Percentiles rank a stretch among this genome's conserved stretches.
These are phyloP conservation scores for Octopus sinensis DNA, from an alignment of 1,140 invertebrate species.

Conservation along the genomic window DNA sequence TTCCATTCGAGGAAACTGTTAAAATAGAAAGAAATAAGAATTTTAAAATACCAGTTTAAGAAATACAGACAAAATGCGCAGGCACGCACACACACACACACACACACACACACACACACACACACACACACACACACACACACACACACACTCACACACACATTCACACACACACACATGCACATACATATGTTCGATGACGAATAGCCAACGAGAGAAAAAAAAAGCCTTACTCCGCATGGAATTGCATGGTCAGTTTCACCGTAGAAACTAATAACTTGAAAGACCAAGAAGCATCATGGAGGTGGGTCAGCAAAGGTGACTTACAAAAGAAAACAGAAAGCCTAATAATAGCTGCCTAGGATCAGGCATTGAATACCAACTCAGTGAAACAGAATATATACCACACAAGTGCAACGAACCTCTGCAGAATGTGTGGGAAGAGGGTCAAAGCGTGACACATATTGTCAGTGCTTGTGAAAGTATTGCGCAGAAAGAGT, in stretches of 20 bases:
- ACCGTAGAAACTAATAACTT: not conserved
- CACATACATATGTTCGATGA: not conserved
- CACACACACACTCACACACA: not conserved
- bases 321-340: not conserved
- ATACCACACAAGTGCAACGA: too few relatives aligned
- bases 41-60: too few relatives aligned
- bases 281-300: not conserved
- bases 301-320: not conserved
- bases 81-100: not conserved
- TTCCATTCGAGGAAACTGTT: too few relatives aligned
- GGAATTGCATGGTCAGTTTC: not conserved
- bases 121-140: not conserved
- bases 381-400: too few relatives aligned
- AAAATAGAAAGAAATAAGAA: too few relatives aligned
- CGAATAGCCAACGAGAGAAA: not conserved
- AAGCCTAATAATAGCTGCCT: not conserved
- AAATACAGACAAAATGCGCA: not conserved
- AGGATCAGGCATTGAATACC: not conserved
- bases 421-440: too few relatives aligned
- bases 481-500: too few relatives aligned
- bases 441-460: too few relatives aligned
- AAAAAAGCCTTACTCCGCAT: not conserved
- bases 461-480: too few relatives aligned
- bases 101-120: not conserved
- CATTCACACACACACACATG: not conserved